Percentiles rank a stretch among this genome's conserved stretches.
Conservation (phyloP, 2,888 invertebrate species). For the Pyrrhosoma nymphula region DNA sequence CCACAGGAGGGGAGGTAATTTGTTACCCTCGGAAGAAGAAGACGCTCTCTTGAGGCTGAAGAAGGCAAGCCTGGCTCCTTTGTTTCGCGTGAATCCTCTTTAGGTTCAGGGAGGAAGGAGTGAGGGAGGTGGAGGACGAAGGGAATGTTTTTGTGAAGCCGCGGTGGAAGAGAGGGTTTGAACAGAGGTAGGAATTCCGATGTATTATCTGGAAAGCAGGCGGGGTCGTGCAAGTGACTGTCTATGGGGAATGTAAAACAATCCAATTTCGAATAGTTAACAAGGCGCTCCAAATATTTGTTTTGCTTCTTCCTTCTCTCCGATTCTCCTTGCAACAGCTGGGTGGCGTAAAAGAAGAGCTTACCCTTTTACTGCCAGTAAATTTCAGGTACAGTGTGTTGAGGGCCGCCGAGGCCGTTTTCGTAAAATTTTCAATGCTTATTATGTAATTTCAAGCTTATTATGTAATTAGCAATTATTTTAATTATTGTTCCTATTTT, state of each 20-base stretch:
- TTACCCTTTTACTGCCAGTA: background rate
- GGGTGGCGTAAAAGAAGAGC: background rate
- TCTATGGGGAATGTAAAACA: constrained; percentile 22
- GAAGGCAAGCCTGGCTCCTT: background rate
- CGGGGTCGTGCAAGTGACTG: background rate
- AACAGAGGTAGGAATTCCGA: background rate
- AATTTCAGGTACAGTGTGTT: too few species aligned
- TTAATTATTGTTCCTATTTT: too few species aligned
- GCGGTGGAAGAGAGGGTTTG: background rate
- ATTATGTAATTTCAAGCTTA: too few species aligned
- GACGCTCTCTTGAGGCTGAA: background rate
- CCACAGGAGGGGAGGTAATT: background rate
- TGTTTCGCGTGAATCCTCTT: background rate
- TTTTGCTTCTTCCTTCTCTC: background rate
- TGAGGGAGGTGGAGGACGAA: background rate
- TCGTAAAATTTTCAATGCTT: too few species aligned
- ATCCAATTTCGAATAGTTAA: constrained; percentile 32
- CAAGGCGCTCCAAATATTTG: background rate
- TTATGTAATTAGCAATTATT: too few species aligned
- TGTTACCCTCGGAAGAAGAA: background rate
- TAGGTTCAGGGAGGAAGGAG: too few species aligned
- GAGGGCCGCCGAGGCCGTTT: too few species aligned
- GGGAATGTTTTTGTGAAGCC: constrained; percentile 23
- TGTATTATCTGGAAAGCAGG: background rate
- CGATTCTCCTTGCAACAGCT: background rate